Evolutionary conservation across 2,888 invertebrate genomes (phyloP).

Genomic region (Calliphora vomitoria): DNA sequence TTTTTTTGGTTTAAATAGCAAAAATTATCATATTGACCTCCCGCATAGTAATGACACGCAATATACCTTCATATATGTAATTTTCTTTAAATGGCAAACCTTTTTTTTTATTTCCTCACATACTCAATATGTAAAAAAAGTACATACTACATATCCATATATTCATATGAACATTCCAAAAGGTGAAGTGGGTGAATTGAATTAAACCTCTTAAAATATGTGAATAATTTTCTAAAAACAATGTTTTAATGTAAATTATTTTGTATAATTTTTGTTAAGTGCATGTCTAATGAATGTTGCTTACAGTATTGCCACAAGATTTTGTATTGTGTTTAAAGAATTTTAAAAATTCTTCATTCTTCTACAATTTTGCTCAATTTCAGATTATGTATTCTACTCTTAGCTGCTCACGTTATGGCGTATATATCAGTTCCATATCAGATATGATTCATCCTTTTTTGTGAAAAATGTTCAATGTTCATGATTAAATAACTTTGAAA

Average conservation of each 20-base stretch:
- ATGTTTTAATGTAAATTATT: conserved; percentile 33
- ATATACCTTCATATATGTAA: conserved; percentile 26
- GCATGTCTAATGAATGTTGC: conserved; percentile 18
- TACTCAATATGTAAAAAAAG: not conserved
- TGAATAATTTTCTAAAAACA: not conserved
- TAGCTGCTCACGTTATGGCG: too few species aligned
- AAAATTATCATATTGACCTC: conserved; percentile 72
- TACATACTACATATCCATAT: not conserved
- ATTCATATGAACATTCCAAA: conserved; percentile 22
- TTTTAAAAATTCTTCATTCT: too few species aligned
- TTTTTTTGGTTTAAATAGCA: conserved; percentile 47
- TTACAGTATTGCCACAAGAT: not conserved
- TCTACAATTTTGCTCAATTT: too few species aligned
- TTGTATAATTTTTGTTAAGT: conserved; percentile 13
- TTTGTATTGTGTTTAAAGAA: too few species aligned
- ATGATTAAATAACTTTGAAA: too few species aligned
- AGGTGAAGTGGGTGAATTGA: conserved; percentile 64
- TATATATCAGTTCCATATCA: too few species aligned
- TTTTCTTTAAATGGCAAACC: not conserved
- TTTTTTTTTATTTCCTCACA: not conserved
- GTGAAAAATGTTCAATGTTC: too few species aligned
- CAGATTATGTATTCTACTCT: too few species aligned
- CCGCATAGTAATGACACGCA: conserved; percentile 71
- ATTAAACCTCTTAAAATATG: conserved; percentile 39
- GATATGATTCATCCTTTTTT: too few species aligned